Conservation (phyloP, 1,140 invertebrate species). For the Drosophila repleta region DNA sequence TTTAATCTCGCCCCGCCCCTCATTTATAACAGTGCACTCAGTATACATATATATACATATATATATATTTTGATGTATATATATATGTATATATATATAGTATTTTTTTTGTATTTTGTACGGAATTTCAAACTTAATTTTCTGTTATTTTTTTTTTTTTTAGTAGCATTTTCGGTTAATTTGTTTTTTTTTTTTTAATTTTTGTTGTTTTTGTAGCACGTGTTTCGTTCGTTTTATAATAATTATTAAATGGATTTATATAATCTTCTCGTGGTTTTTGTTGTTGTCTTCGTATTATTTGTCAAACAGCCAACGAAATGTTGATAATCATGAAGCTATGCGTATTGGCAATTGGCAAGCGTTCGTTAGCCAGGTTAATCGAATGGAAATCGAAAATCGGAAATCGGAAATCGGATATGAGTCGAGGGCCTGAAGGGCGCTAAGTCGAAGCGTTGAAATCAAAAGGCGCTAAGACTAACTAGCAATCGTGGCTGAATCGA, state of each 20-base stretch:
- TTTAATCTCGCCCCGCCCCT: constrained; percentile 83
- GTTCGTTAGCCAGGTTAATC: too few relatives aligned
- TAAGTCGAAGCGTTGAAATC: constrained; percentile 19
- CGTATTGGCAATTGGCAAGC: constrained; percentile 60
- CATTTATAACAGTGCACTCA: constrained; percentile 83
- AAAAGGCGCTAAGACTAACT: constrained; percentile 10
- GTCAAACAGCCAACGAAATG: constrained; percentile 82
- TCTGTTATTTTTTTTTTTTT: constrained; percentile 62
- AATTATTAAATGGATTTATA: constrained; percentile 32
- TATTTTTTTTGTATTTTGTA: constrained; percentile 70
- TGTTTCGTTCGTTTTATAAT: constrained; percentile 40
- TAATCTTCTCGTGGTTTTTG: constrained; percentile 39
- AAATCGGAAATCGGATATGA: too few relatives aligned
- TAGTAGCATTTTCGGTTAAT: constrained; percentile 41
- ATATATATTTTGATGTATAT: not conserved
- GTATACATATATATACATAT: constrained; percentile 69
- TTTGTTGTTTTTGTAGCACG: constrained; percentile 22
- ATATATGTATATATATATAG: not conserved
- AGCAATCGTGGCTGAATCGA: too few relatives aligned
- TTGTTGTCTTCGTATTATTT: constrained; percentile 52
- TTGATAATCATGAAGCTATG: constrained; percentile 72
- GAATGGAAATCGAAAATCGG: constrained; percentile 26
- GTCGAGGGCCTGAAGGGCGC: too few relatives aligned
- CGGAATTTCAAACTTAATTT: constrained; percentile 81
- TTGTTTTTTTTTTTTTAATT: constrained; percentile 3